Conservation (phyloP, 2,797 vertebrate genomes). For the Lithobates sylvaticus region DNA sequence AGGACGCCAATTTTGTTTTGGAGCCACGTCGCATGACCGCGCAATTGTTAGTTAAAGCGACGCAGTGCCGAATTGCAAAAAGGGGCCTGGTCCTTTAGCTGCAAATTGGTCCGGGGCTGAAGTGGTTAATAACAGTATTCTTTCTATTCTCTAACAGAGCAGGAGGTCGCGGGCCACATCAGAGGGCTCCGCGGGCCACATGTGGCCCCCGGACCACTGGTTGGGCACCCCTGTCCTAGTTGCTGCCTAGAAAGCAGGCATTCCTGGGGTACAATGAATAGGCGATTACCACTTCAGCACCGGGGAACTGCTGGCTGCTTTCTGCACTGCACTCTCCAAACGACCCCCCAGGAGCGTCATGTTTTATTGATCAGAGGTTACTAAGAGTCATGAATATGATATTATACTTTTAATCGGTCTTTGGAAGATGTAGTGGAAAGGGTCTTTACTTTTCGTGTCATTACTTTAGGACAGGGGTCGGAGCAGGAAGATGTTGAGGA, state of each 20-base stretch:
- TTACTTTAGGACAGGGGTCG: constrained; percentile 15
- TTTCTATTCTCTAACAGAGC: no score
- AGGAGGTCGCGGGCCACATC: no score
- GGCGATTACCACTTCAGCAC: constrained; percentile 4
- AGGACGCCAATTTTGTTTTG: no score
- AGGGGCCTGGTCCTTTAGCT: no score
- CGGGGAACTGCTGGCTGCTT: constrained; percentile 14
- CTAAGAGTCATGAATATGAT: constrained; percentile 62
- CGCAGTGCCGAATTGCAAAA: no score
- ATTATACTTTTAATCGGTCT: constrained; percentile 61
- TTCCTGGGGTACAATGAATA: constrained; percentile 16
- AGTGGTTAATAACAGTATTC: no score
- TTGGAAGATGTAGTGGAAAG: constrained; percentile 57
- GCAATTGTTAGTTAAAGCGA: no score
- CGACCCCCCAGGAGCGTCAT: constrained; percentile 61
- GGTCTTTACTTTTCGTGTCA: constrained; percentile 54
- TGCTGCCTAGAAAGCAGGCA: not conserved
- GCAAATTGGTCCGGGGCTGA: no score
- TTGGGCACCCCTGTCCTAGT: no score
- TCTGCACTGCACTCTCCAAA: constrained; percentile 54
- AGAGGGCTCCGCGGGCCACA: no score
- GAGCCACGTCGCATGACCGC: no score
- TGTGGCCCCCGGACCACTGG: no score
- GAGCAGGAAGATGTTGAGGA: constrained; percentile 33
- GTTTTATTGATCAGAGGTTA: constrained; percentile 62